phyloP scores from a whole-genome alignment of 1,140 invertebrate genomes.

The Drosophila ercepeae region DNA sequence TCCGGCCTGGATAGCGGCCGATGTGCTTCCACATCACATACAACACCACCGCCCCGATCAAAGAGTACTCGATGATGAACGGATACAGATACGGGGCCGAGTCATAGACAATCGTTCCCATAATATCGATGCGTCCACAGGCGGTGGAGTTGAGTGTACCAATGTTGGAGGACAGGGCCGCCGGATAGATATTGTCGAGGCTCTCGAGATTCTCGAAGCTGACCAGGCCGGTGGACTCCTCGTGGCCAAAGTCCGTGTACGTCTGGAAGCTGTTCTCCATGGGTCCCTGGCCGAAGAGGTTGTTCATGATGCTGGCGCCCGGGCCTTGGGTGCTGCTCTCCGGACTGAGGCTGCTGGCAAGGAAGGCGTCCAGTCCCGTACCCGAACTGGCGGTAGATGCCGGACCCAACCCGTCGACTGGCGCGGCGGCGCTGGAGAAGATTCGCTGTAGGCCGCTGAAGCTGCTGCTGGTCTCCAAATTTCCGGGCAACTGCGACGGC shows the following conservation, averaged over 20 bases:
- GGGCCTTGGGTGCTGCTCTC: constrained; percentile 84
- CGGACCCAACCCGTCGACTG: constrained; percentile 65
- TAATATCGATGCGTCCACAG: constrained; percentile 93
- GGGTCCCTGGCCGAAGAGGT: constrained; percentile 75
- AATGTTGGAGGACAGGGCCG: constrained; percentile 86
- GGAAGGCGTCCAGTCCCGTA: constrained; percentile 32
- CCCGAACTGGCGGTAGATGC: constrained; percentile 46
- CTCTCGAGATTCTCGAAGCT: constrained; percentile 85
- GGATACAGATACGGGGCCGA: constrained; percentile 97
- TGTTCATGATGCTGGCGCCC: constrained; percentile 74
- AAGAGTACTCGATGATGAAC: constrained; percentile 98
- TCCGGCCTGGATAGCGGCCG: constrained; percentile 91
- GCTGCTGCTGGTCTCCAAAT: constrained; percentile 59
- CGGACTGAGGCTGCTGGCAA: constrained; percentile 47
- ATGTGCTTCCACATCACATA: constrained; percentile 99
- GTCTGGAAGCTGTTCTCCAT: constrained; percentile 83
- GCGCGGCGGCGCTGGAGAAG: constrained; percentile 62
- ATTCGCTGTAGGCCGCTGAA: constrained; percentile 54
- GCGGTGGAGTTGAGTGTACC: constrained; percentile 85
- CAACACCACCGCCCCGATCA: constrained; percentile 98
- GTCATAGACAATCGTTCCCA: constrained; percentile 96
- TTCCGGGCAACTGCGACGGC: constrained; percentile 15
- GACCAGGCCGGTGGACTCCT: constrained; percentile 80
- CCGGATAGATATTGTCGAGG: constrained; percentile 86
- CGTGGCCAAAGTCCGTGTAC: constrained; percentile 82